phyloP scores from a whole-genome alignment of 1,140 invertebrate species.

The Drosophila leontia region DNA sequence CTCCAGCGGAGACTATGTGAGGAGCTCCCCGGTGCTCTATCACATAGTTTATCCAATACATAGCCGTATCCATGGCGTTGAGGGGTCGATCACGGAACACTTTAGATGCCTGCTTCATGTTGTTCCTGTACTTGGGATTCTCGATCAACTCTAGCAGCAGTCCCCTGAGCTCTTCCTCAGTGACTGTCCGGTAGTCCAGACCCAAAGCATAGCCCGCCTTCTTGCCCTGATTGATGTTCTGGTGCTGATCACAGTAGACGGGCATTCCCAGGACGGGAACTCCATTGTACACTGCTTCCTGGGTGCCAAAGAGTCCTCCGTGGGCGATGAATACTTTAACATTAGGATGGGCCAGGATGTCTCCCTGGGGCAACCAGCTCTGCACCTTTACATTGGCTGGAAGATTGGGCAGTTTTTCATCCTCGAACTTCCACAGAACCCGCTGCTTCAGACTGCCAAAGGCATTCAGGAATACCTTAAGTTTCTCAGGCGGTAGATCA shows the following conservation, averaged over 20 bases:
- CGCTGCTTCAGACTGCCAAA: conserved; percentile 86
- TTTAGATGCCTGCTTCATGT: conserved; percentile 82
- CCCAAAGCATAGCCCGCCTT: conserved; percentile 52
- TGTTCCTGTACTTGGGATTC: conserved; percentile 84
- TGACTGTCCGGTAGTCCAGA: conserved; percentile 68
- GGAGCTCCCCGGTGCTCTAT: conserved; percentile 87
- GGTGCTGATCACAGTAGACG: conserved; percentile 86
- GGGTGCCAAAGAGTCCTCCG: conserved; percentile 87
- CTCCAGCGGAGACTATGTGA: conserved; percentile 86
- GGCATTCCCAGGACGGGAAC: conserved; percentile 88
- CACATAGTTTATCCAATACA: conserved; percentile 88
- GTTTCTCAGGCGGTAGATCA: conserved; percentile 84
- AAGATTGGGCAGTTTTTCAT: conserved; percentile 84
- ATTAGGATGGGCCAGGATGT: conserved; percentile 87
- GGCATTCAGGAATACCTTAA: conserved; percentile 86
- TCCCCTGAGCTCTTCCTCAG: conserved; percentile 72
- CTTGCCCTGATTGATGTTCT: conserved; percentile 60
- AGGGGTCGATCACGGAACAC: conserved; percentile 86
- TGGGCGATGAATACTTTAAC: conserved; percentile 88
- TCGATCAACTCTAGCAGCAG: conserved; percentile 84
- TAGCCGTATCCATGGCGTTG: conserved; percentile 86
- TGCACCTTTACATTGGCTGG: conserved; percentile 87
- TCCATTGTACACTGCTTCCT: conserved; percentile 87
- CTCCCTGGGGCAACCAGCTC: conserved; percentile 88
- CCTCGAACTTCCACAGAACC: conserved; percentile 88